A percentile compares a stretch with the other conserved stretches of the same genome.
Evolutionary conservation across 2,797 vertebrate genomes (phyloP).

Genomic region (Emydoidea blandingii): DNA sequence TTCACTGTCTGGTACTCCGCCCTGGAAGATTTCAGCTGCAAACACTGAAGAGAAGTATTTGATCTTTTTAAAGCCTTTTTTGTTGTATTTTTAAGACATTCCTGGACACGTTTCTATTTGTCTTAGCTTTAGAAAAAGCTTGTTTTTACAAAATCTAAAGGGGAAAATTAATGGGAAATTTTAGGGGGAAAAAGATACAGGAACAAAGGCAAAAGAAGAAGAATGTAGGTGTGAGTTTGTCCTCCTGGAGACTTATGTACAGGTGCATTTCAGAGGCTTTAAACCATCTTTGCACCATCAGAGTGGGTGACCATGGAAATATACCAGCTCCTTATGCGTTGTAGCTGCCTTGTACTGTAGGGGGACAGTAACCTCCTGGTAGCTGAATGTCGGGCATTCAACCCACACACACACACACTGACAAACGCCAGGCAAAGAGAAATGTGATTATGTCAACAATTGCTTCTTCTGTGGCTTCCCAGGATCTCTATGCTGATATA

Average conservation of each 20-base stretch:
- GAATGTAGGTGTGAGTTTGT: background rate
- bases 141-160: background rate
- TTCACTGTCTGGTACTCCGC: background rate
- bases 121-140: background rate
- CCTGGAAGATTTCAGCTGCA: background rate
- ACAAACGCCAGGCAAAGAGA: too few species aligned
- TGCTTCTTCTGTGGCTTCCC: background rate
- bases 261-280: background rate
- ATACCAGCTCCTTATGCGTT: too few species aligned
- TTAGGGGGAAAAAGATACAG: rapidly evolving
- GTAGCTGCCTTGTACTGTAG: too few species aligned
- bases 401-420: too few species aligned
- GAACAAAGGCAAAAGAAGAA: background rate
- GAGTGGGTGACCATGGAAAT: background rate
- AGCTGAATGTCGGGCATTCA: too few species aligned
- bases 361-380: too few species aligned
- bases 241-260: background rate
- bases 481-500: rapidly evolving
- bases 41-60: background rate
- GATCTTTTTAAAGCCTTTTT: background rate
- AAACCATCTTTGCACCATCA: background rate
- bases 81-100: background rate
- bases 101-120: background rate
- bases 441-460: too few species aligned
- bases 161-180: background rate